These are phyloP conservation scores for Ctena decussata DNA, from an alignment of 2,888 invertebrate genomes.

Conservation along the genomic window DNA sequence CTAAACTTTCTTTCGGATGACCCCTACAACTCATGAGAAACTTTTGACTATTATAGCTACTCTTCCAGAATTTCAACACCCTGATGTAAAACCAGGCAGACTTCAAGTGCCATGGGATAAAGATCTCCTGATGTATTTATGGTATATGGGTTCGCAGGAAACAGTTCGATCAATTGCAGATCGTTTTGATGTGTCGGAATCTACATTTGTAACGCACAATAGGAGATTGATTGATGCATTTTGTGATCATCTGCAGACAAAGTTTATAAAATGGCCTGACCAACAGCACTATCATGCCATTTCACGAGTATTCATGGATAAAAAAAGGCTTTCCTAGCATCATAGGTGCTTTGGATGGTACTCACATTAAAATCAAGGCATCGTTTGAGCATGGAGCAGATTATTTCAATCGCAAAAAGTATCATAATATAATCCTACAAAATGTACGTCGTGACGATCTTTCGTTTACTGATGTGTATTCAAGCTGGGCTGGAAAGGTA, in stretches of 20 bases:
- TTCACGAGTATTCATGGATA: not conserved
- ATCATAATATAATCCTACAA: conserved; percentile 10
- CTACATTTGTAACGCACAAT: conserved; percentile 24
- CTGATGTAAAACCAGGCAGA: conserved; percentile 15
- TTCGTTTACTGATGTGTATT: not conserved
- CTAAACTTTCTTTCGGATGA: conserved; percentile 34
- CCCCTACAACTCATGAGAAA: not conserved
- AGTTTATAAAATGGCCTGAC: conserved; percentile 14
- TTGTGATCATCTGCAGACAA: not conserved
- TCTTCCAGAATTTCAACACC: not conserved
- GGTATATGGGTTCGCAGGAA: conserved; percentile 47
- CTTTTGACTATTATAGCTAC: not conserved
- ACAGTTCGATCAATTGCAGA: conserved; percentile 40
- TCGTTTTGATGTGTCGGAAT: conserved; percentile 33
- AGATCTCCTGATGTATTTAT: conserved; percentile 29
- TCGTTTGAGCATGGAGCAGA: conserved; percentile 3
- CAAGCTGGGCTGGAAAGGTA: conserved; percentile 12
- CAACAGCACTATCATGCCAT: not conserved
- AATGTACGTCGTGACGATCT: not conserved
- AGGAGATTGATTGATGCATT: conserved; percentile 33
- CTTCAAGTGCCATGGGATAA: conserved; percentile 33
- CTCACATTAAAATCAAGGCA: conserved; percentile 18
- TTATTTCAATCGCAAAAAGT: conserved; percentile 16
- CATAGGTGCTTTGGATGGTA: conserved; percentile 4
- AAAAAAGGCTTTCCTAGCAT: not conserved